Percentiles rank a stretch among this genome's conserved stretches.
These are phyloP conservation scores for Cryptosula pallasiana DNA, from an alignment of 2,888 invertebrate genomes.

Conservation along the genomic window DNA sequence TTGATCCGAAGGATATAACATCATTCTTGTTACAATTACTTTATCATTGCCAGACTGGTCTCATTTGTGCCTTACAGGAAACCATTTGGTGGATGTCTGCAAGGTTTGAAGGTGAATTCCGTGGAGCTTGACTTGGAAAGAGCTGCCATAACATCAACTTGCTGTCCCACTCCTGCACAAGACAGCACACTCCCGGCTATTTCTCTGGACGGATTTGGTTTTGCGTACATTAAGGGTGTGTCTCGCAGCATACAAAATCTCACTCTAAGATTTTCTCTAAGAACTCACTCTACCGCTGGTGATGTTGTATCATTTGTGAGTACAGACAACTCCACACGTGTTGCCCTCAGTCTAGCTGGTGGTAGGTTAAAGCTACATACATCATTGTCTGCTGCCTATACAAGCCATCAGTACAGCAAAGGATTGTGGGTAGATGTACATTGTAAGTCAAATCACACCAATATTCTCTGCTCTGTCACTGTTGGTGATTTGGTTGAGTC, in stretches of 20 bases:
- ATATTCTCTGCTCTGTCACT: not conserved
- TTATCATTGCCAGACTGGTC: too few relatives aligned
- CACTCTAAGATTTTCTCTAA: not conserved
- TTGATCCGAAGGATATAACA: too few relatives aligned
- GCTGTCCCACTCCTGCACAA: not conserved
- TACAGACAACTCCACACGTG: not conserved
- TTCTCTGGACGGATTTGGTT: conserved; percentile 10
- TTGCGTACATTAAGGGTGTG: not conserved
- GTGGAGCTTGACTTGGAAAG: not conserved
- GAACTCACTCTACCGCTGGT: not conserved
- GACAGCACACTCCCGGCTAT: not conserved
- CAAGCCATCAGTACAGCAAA: not conserved
- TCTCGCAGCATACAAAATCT: not conserved
- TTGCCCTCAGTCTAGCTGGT: not conserved
- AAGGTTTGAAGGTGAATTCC: not conserved
- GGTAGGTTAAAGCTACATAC: not conserved
- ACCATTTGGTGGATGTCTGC: not conserved
- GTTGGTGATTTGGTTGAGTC: not conserved
- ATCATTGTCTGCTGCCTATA: not conserved
- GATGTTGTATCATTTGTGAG: not conserved
- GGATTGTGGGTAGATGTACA: not conserved
- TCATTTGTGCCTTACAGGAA: not conserved
- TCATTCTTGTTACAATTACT: too few relatives aligned
- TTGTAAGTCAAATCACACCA: not conserved
- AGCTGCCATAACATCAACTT: not conserved